These are phyloP conservation scores for Egretta garzetta DNA, from an alignment of 2,113 vertebrate species.

Conservation along the genomic window DNA sequence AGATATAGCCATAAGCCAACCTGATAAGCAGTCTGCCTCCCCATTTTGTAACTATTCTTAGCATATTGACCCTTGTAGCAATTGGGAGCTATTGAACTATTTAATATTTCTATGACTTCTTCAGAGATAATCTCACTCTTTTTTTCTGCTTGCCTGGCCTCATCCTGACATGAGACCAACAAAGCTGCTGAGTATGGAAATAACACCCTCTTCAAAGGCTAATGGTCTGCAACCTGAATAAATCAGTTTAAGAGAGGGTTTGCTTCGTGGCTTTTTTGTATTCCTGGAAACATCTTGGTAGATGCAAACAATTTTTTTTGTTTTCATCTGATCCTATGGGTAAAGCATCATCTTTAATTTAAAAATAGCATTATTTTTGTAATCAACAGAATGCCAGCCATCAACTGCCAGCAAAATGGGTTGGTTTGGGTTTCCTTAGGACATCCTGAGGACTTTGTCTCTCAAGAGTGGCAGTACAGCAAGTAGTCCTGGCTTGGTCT, in stretches of 20 bases:
- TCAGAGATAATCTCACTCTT: not conserved
- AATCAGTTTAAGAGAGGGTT: not conserved
- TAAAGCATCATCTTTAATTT: not conserved
- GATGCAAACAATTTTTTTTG: not conserved
- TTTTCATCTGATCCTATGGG: not conserved
- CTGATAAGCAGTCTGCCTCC: not conserved
- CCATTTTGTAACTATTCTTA: not conserved
- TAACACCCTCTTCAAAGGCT: not conserved
- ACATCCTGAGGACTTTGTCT: not conserved
- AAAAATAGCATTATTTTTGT: not conserved
- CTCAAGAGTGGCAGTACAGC: not conserved
- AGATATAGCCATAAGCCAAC: not conserved
- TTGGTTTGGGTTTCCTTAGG: not conserved
- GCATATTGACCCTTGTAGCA: not conserved
- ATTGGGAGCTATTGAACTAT: not conserved
- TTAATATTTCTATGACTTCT: not conserved
- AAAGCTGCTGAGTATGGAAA: not conserved
- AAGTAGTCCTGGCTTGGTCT: not conserved
- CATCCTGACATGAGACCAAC: not conserved
- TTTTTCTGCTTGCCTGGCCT: not conserved
- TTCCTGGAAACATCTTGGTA: not conserved
- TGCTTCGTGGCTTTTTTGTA: not conserved
- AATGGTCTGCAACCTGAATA: not conserved
- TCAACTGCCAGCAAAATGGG: not conserved
- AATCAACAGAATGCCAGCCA: not conserved